phyloP scores from a whole-genome alignment of 2,888 invertebrate genomes.

The Teleogryllus oceanicus region DNA sequence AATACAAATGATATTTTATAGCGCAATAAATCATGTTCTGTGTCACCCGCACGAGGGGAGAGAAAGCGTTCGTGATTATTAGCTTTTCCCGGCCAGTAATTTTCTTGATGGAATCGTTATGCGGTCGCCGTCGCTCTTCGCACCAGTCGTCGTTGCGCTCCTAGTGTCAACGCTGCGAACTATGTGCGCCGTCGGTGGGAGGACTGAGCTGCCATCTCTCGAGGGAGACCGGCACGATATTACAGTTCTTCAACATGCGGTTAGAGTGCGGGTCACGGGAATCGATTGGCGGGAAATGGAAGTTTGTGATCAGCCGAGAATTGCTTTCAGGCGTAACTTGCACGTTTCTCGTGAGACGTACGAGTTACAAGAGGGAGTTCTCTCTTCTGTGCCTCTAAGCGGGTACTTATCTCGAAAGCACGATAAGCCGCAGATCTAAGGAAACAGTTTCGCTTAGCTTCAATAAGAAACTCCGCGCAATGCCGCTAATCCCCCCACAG shows the following conservation, averaged over 20 bases:
- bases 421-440: too few species aligned
- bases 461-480: too few species aligned
- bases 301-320: background rate
- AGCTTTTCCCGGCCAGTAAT: constrained; percentile 37
- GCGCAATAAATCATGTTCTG: constrained; percentile 47
- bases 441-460: too few species aligned
- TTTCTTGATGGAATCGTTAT: constrained; percentile 38
- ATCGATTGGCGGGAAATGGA: background rate
- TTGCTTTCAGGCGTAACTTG: too few species aligned
- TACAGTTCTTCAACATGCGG: background rate
- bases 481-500: too few species aligned
- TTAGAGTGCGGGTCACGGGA: background rate
- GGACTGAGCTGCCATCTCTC: background rate
- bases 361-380: too few species aligned
- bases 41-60: constrained; percentile 41
- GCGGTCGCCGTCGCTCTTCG: constrained; percentile 12
- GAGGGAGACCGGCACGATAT: background rate
- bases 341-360: too few species aligned
- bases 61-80: constrained; percentile 36
- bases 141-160: background rate
- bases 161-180: background rate
- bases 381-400: too few species aligned
- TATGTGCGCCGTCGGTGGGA: background rate
- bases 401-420: too few species aligned
- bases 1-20: constrained; percentile 52